These are phyloP conservation scores for Babyrousa celebensis DNA, from an alignment of 2,797 vertebrate species.

Conservation along the genomic window DNA sequence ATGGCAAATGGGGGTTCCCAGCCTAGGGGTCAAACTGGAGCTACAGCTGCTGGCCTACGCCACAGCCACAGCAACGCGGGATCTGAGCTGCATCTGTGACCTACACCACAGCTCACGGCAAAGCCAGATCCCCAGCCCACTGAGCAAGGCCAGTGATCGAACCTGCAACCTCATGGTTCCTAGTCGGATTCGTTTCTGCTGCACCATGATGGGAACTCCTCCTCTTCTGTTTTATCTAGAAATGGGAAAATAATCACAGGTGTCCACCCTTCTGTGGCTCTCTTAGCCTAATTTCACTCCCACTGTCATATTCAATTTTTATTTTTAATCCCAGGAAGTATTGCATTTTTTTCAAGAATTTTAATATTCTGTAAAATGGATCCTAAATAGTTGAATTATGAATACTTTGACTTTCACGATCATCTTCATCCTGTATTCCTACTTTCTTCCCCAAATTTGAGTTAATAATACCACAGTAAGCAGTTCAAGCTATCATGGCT, in stretches of 20 bases:
- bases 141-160: no score
- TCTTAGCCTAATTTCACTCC: neutral
- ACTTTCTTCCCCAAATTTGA: constrained; percentile 30
- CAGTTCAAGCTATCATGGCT: neutral
- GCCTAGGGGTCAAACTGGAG: no score
- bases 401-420: constrained; percentile 18
- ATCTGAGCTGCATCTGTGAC: no score
- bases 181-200: no score
- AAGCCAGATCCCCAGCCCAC: no score
- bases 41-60: no score
- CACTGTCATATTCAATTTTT: constrained; percentile 23
- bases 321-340: constrained; percentile 31
- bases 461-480: neutral
- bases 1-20: no score
- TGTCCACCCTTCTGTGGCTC: neutral
- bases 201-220: no score
- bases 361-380: neutral
- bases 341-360: neutral
- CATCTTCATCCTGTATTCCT: neutral
- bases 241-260: neutral
- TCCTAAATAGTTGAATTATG: neutral
- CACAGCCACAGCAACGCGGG: no score
- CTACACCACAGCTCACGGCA: no score
- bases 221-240: neutral
- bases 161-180: no score